Evolutionary conservation across 2,113 vertebrate species (phyloP).

Genomic region (Catharus minimus): DNA sequence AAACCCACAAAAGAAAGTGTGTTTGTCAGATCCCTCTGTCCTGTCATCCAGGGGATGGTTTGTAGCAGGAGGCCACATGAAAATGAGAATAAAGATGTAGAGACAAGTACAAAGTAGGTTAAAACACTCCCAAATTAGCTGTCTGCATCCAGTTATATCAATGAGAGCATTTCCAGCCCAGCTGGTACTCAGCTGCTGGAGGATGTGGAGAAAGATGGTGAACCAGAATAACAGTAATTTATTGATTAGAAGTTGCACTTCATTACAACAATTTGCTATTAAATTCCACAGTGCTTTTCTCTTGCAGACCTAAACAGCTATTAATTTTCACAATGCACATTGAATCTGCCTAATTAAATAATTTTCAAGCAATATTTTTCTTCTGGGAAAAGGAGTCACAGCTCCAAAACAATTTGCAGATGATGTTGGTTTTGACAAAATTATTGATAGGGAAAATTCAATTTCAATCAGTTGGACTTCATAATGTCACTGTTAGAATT

Average conservation of each 20-base stretch:
- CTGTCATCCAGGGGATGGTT: not conserved
- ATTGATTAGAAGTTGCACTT: slow-evolving; percentile 13
- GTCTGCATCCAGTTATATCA: not conserved
- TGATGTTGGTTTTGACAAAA: not conserved
- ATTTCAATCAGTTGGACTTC: not conserved
- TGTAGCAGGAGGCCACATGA: not conserved
- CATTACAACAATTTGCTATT: not conserved
- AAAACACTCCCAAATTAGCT: slow-evolving; percentile 1
- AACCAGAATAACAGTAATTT: not conserved
- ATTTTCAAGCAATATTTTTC: not conserved
- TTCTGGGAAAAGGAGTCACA: not conserved
- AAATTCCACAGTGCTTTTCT: not conserved
- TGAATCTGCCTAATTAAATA: not conserved
- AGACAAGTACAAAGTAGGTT: not conserved
- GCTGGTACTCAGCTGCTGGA: slow-evolving; percentile 31
- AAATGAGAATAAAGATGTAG: slow-evolving; percentile 2
- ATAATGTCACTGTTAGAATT: not conserved
- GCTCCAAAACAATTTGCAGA: not conserved
- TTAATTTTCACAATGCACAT: not conserved
- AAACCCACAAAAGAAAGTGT: slow-evolving; percentile 12
- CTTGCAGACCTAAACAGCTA: not conserved
- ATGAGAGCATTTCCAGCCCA: not conserved
- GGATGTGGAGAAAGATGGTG: not conserved
- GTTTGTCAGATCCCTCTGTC: not conserved
- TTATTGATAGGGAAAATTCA: not conserved